Conservation (phyloP, 1,140 invertebrate species). For the Pygmarrhopalites habei region DNA sequence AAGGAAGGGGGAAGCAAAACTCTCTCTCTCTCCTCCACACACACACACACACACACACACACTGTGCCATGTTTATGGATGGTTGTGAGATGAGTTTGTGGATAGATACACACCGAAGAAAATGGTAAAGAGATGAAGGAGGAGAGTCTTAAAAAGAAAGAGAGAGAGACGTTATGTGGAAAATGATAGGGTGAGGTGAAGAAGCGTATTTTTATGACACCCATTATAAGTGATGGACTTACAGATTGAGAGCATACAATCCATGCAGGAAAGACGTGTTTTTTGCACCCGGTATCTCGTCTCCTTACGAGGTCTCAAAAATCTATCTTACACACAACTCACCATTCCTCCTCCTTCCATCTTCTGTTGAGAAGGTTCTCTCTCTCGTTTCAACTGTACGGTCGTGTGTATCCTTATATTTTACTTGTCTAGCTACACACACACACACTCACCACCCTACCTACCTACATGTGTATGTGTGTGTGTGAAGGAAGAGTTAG, state of each 20-base stretch:
- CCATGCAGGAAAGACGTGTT: conserved; percentile 9
- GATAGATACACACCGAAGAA: too few relatives aligned
- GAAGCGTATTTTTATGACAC: conserved; percentile 21
- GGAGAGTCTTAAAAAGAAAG: too few relatives aligned
- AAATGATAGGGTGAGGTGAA: conserved; percentile 12
- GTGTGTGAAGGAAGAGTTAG: background rate
- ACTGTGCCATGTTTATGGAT: too few relatives aligned
- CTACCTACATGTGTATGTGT: background rate
- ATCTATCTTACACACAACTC: conserved; percentile 7
- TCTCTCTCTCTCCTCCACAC: too few relatives aligned
- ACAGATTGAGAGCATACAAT: conserved; percentile 19
- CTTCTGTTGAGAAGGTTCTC: background rate
- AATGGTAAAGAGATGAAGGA: too few relatives aligned
- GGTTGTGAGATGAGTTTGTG: background rate
- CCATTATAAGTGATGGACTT: conserved; percentile 24
- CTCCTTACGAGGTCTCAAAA: conserved; percentile 23
- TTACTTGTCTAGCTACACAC: background rate
- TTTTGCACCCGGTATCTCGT: conserved; percentile 13
- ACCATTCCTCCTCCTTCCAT: background rate
- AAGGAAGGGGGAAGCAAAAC: too few relatives aligned
- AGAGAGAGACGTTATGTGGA: background rate
- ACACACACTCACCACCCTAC: too few relatives aligned
- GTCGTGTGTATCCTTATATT: background rate
- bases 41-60: too few relatives aligned
- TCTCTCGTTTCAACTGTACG: background rate